Evolutionary conservation across 2,797 vertebrate genomes (phyloP).

Genomic region (Phoebastria nigripes): DNA sequence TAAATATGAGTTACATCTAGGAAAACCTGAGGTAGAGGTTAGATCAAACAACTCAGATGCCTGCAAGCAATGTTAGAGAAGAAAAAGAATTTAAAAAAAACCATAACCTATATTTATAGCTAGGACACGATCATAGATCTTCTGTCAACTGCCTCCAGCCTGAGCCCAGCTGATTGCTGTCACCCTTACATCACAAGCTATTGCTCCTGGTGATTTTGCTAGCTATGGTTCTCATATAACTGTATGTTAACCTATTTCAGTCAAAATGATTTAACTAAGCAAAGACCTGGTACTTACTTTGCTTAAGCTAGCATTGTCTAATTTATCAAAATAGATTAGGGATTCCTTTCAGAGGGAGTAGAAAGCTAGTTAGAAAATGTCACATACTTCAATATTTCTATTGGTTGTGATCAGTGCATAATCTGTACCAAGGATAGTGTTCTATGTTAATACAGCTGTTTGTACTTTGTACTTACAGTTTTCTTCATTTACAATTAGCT

Average conservation of each 20-base stretch:
- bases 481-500: not conserved
- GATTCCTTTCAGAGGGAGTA: not conserved
- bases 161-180: not conserved
- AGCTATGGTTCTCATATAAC: not conserved
- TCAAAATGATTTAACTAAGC: not conserved
- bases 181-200: not conserved
- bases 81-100: not conserved
- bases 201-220: not conserved
- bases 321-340: not conserved
- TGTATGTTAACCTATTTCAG: not conserved
- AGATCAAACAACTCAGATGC: not conserved
- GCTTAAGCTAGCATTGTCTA: not conserved
- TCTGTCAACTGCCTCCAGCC: not conserved
- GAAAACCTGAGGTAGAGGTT: not conserved
- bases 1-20: not conserved
- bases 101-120: not conserved
- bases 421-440: not conserved
- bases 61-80: not conserved
- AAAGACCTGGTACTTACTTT: not conserved
- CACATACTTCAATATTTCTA: accelerated
- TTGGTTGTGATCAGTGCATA: not conserved
- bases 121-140: not conserved
- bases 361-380: not conserved
- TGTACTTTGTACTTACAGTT: not conserved
- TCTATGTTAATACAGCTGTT: not conserved